Conservation (phyloP, 2,888 invertebrate species). For the Apantesis nais region DNA sequence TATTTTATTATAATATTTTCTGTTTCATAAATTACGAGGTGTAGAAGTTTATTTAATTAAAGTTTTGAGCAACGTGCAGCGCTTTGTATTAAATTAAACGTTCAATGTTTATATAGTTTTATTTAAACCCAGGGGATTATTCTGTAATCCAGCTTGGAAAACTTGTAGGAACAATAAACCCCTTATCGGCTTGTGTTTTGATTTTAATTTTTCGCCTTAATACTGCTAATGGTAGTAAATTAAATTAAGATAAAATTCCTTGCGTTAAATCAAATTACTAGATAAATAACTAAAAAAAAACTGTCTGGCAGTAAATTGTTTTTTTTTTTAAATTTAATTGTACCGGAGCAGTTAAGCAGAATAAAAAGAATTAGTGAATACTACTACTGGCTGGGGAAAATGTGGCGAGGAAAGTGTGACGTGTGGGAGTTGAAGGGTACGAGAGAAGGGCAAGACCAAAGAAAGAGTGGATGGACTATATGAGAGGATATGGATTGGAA, state of each 20-base stretch:
- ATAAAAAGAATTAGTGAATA: background rate
- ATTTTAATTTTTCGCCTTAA: slow-evolving; percentile 12
- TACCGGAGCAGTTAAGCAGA: background rate
- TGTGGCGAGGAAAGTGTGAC: no score
- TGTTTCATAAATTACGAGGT: background rate
- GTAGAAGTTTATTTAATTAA: background rate
- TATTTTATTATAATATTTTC: background rate
- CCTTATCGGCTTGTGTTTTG: slow-evolving; percentile 18
- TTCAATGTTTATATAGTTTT: slow-evolving; percentile 15
- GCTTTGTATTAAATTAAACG: slow-evolving; percentile 11
- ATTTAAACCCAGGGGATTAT: slow-evolving; percentile 15
- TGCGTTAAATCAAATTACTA: background rate
- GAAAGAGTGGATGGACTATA: no score
- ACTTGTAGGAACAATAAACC: slow-evolving; percentile 16
- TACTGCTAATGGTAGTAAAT: slow-evolving; percentile 9
- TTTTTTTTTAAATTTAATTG: no score
- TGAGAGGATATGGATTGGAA: no score
- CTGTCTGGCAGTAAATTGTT: background rate
- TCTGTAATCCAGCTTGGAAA: slow-evolving; percentile 14
- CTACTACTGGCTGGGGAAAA: no score
- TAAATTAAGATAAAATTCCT: slow-evolving; percentile 5
- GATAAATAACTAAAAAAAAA: background rate
- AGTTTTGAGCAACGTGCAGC: background rate
- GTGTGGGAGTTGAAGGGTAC: no score
- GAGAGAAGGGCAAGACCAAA: no score